Conservation (phyloP, 2,113 vertebrate genomes). For the Thinocorus orbignyianus region DNA sequence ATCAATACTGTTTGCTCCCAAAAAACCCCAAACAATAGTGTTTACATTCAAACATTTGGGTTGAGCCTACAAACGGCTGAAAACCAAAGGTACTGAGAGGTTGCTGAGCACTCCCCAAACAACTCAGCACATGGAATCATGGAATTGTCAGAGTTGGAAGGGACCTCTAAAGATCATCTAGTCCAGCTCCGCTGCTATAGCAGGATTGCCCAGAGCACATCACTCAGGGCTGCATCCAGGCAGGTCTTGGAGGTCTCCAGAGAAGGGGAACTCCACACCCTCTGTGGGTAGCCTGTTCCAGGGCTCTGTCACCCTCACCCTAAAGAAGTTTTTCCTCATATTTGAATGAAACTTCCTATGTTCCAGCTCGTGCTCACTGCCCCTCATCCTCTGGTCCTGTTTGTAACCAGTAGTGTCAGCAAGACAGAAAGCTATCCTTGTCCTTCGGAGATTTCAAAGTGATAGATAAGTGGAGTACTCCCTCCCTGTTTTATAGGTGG, state of each 20-base stretch:
- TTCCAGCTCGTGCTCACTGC: too few species aligned
- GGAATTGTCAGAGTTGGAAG: too few species aligned
- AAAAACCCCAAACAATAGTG: neutral
- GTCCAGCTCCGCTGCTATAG: too few species aligned
- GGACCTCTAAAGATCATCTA: too few species aligned
- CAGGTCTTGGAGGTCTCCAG: too few species aligned
- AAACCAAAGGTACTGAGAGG: neutral
- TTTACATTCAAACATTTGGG: neutral
- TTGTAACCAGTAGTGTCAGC: rapidly evolving
- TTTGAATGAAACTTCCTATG: too few species aligned
- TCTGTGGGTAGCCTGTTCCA: too few species aligned
- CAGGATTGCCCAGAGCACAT: too few species aligned
- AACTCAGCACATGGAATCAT: neutral
- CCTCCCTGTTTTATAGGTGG: neutral
- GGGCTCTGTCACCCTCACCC: too few species aligned
- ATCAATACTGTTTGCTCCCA: neutral
- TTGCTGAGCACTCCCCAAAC: neutral
- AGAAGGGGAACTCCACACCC: too few species aligned
- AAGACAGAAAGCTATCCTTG: neutral
- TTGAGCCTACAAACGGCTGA: neutral
- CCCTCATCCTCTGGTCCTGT: neutral
- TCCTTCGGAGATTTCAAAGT: neutral
- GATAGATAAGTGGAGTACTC: neutral
- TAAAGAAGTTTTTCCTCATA: too few species aligned
- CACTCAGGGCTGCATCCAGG: too few species aligned